Evolutionary conservation across 2,888 invertebrate species (phyloP), one percentile per base, ranked within the genome.

Genomic region (Deilephila elpenor): DNA sequence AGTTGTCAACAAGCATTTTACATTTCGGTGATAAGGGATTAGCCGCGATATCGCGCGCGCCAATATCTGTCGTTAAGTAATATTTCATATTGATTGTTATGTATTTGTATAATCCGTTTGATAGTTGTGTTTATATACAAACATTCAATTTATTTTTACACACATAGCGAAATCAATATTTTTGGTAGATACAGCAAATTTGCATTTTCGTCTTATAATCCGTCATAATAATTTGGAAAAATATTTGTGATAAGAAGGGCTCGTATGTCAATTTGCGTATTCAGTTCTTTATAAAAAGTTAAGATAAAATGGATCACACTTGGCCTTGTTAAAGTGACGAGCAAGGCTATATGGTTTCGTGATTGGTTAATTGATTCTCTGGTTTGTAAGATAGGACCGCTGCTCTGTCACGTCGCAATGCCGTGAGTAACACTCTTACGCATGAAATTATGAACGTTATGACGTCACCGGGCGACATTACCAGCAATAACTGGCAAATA

Each of bases 1-100:
- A 87, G 84, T 88, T 92, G 91, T 91, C 89, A 89, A 89, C 87
- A 87, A 87, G 84, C 84, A 81, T 88, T 88, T 87, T 88, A 89
- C 86, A 88, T 87, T 88, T 89, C 76, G 80, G 79, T 77, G 88
- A 90, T 90, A 89, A 88, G 78, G 83, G 79, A 83, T 86, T 85
- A 81, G 77, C 75, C 74, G 76, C 78, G 79, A 79, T 83, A 84
- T 80, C 75, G 79, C 73, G 75, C 74, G 76, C 77, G 71, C 74
- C 76, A 74, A 67, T 80, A 81, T 80, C 77, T 72, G 79, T 75
- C 75, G 75, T 78, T 81, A 78, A 73, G 73, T 74, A 74, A 77
- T 78, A 75, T 77, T 78, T 79, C 76, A 76, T 75, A 78, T 76
- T 78, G 79, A 81, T 81, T 74, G 71, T 73, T 53, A 71, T 51